These are phyloP conservation scores for Phortica magna DNA, from an alignment of 2,888 invertebrate genomes.

Conservation along the genomic window DNA sequence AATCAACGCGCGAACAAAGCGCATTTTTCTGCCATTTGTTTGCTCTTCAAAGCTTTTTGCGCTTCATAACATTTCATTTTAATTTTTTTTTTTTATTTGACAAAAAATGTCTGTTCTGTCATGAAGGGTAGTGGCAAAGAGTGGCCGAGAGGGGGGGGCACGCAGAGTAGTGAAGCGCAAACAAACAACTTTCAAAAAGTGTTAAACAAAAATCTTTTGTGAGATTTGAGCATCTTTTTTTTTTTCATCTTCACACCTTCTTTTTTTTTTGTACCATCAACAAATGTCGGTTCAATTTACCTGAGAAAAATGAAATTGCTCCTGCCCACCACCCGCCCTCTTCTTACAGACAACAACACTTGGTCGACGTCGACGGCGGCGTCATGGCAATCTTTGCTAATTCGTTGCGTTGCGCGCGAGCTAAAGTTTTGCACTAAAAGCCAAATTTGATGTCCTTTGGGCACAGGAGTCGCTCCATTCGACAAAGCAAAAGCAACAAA, in stretches of 20 bases:
- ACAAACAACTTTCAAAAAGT: background rate
- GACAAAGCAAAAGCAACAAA: background rate
- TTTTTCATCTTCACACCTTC: slow-evolving; percentile 8
- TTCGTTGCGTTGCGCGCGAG: background rate
- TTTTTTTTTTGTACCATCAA: background rate
- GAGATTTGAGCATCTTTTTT: background rate
- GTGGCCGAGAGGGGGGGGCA: too few relatives aligned
- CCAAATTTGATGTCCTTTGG: slow-evolving; percentile 19
- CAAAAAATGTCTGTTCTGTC: background rate
- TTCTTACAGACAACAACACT: background rate
- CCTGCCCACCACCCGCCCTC: background rate
- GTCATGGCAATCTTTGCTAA: background rate
- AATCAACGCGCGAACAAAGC: slow-evolving; percentile 2
- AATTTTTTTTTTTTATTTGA: background rate
- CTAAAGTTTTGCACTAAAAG: slow-evolving; percentile 4
- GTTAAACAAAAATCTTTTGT: slow-evolving; percentile 18
- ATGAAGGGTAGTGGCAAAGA: too few relatives aligned
- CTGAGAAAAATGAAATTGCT: background rate
- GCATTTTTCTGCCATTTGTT: background rate
- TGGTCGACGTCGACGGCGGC: background rate
- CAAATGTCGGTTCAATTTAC: background rate
- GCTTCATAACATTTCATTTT: background rate
- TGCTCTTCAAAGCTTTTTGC: background rate
- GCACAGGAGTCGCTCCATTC: background rate
- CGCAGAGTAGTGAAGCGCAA: too few relatives aligned